Percentiles rank a stretch among this genome's conserved stretches.
Evolutionary conservation across 2,113 vertebrate genomes (phyloP).

Genomic region (Sylvietta virens): DNA sequence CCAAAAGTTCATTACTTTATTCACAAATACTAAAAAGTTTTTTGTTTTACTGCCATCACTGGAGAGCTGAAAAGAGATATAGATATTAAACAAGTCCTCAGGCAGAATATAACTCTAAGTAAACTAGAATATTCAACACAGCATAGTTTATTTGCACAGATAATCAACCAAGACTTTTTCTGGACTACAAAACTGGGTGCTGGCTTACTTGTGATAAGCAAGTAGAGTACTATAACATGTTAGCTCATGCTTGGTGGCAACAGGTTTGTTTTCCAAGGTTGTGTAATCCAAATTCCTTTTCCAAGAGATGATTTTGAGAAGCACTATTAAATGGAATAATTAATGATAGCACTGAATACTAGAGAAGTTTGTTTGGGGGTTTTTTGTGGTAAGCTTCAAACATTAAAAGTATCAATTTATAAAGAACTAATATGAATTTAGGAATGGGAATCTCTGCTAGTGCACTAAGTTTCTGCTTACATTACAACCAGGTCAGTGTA

Average conservation of each 20-base stretch:
- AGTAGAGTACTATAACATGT: constrained; percentile 64
- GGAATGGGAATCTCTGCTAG: background rate
- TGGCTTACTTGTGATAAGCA: constrained; percentile 55
- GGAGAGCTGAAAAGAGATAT: background rate
- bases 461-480: background rate
- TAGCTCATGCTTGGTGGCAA: constrained; percentile 69
- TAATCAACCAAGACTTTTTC: constrained; percentile 27
- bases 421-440: background rate
- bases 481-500: background rate
- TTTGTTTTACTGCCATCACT: background rate
- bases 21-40: background rate
- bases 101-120: background rate
- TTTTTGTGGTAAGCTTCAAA: background rate
- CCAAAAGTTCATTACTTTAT: background rate
- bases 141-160: constrained; percentile 40
- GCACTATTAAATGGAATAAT: constrained; percentile 42
- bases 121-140: constrained; percentile 19
- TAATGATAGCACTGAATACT: constrained; percentile 11
- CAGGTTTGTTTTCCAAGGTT: constrained; percentile 75
- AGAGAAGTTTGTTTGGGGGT: background rate
- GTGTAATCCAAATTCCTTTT: constrained; percentile 78
- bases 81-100: background rate
- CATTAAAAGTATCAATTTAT: background rate
- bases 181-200: constrained; percentile 47
- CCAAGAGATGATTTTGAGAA: constrained; percentile 66